These are phyloP conservation scores for Helobdella robusta DNA, from an alignment of 2,888 invertebrate species.

Conservation along the genomic window DNA sequence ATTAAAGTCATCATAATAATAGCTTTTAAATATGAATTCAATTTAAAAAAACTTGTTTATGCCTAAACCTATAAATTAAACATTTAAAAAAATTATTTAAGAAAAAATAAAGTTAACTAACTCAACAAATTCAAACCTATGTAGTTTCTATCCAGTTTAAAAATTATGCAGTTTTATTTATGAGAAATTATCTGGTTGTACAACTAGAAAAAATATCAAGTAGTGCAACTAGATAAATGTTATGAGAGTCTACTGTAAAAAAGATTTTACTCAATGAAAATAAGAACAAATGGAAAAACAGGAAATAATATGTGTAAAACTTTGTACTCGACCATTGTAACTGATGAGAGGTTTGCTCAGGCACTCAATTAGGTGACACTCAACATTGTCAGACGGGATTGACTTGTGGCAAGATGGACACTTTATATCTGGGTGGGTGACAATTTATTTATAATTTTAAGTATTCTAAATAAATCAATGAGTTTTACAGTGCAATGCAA, in stretches of 20 bases:
- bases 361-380: constrained; percentile 98
- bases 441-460: constrained; percentile 15
- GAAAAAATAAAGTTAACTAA: too few species aligned
- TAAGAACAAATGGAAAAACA: neutral
- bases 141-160: too few species aligned
- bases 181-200: too few species aligned
- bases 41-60: too few species aligned
- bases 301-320: too few species aligned
- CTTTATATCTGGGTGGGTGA: constrained; percentile 71
- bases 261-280: neutral
- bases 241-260: neutral
- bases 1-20: too few species aligned
- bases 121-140: too few species aligned
- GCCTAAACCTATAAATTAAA: too few species aligned
- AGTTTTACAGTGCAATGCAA: neutral
- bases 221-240: neutral
- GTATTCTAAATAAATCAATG: neutral
- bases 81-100: too few species aligned
- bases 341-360: constrained; percentile 95
- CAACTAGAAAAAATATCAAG: too few species aligned
- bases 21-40: too few species aligned
- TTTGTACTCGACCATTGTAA: constrained; percentile 77
- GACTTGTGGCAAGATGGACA: constrained; percentile 98
- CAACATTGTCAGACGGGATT: constrained; percentile 94
- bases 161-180: too few species aligned